Evolutionary conservation across 2,888 invertebrate genomes (phyloP), one percentile per base, ranked within the genome.

Genomic region (Mongoloraphidia duomilia): DNA sequence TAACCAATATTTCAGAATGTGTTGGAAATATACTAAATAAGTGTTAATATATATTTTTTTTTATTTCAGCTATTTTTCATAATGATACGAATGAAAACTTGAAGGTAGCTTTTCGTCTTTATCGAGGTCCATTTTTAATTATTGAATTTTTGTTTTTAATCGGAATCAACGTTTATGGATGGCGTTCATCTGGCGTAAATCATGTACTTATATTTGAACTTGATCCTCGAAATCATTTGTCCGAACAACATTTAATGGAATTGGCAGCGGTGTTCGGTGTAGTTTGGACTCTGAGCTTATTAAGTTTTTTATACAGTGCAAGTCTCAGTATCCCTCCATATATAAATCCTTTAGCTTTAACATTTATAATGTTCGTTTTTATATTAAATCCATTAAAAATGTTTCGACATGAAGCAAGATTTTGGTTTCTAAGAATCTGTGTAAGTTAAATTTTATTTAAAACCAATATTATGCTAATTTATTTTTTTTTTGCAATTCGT

Each of bases 181-280:
- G 86, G 86, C 66, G 86, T 50, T 80, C 84, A 9, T 83, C 84
- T 0, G 87, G 87, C 11, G 86, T 88, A 3, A 88, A 87, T 63
- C 87, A 88, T 64, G 86, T 88, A 12, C 73, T 88, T 3, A 88
- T 88, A 52, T 88, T 88, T 61, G 87, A 87, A 64, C 67, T 89
- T 52, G 85, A 88, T 67, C 87, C 87, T 0, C 68, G 87, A 43
- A 82, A 84, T 63, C 84, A 87, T 66, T 67, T 80, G 6, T 78
- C 79, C 1, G 85, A 86, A 61, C 84, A 86, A 62, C 82, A 87
- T 60, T 68, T 79, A 10, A 81, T 86, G 75, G 86, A 87, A 69
- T 71, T 84, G 58, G 81, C 86, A 0, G 77, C 83, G 0, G 79
- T 84, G 51, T 79, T 86, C 58, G 84, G 82, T 33, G 84, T 85